phyloP scores from a whole-genome alignment of 2,888 invertebrate genomes.

The Nineta flava region DNA sequence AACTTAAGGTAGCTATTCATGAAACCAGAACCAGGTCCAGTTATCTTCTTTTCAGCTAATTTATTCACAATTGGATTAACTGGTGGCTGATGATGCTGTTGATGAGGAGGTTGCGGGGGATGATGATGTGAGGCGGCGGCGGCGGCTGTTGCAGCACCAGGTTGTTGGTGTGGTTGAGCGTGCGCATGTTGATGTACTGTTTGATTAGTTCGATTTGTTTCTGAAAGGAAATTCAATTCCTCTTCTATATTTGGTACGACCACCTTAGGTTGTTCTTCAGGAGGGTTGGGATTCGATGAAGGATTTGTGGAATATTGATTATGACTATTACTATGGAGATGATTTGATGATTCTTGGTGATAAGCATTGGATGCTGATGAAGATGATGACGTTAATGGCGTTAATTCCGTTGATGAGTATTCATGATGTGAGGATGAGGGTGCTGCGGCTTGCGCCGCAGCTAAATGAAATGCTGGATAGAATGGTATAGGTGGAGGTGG shows the following conservation, averaged over 20 bases:
- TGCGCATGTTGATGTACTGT: constrained; percentile 11
- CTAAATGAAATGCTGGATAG: constrained; percentile 59
- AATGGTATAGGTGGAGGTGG: constrained; percentile 50
- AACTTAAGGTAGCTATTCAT: constrained; percentile 81
- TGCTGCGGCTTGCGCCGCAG: constrained; percentile 37
- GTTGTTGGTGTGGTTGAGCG: constrained; percentile 8
- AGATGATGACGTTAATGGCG: constrained; percentile 29
- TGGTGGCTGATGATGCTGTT: constrained; percentile 33
- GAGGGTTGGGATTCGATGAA: constrained; percentile 22
- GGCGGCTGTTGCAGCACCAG: not conserved
- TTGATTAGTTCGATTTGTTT: constrained; percentile 20
- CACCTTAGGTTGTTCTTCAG: constrained; percentile 62
- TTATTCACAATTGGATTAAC: constrained; percentile 34
- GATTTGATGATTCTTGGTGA: constrained; percentile 36
- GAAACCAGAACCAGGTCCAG: constrained; percentile 55
- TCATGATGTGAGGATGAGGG: constrained; percentile 43
- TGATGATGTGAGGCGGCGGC: not conserved
- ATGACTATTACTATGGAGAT: constrained; percentile 16
- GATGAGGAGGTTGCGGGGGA: not conserved
- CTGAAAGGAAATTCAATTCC: constrained; percentile 66
- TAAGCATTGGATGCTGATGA: constrained; percentile 31
- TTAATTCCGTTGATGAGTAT: constrained; percentile 48
- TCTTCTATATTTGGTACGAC: constrained; percentile 81
- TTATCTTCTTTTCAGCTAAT: constrained; percentile 43
- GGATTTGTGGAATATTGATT: constrained; percentile 15